A percentile compares a stretch with the other conserved stretches of the same genome.
These are phyloP conservation scores for Hemiscyllium ocellatum DNA, from an alignment of 2,113 vertebrate species.

Conservation along the genomic window DNA sequence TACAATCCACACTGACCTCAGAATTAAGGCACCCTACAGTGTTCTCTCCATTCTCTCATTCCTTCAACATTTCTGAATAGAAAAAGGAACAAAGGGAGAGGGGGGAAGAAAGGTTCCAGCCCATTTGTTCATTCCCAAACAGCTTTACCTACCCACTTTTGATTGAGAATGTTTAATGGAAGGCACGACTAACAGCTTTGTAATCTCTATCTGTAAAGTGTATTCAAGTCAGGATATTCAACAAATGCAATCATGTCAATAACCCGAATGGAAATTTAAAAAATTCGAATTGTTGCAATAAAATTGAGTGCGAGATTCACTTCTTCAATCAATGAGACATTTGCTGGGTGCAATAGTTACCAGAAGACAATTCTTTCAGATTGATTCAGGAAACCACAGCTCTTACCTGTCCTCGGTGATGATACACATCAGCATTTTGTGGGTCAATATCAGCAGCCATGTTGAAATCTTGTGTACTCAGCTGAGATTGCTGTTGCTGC, in stretches of 20 bases:
- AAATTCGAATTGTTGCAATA: neutral
- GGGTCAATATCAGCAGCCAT: conserved; percentile 86
- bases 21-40: neutral
- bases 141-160: neutral
- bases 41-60: neutral
- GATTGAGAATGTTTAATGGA: neutral
- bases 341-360: neutral
- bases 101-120: neutral
- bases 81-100: neutral
- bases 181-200: neutral
- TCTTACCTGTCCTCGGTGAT: conserved; percentile 87
- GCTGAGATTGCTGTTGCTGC: conserved; percentile 88
- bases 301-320: neutral
- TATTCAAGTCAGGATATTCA: neutral
- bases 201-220: neutral
- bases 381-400: neutral
- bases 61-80: neutral
- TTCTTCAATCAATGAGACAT: conserved; percentile 8
- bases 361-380: neutral
- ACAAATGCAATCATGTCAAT: neutral
- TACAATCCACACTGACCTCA: neutral
- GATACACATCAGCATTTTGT: conserved; percentile 93
- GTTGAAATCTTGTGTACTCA: conserved; percentile 93
- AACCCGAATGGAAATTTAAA: neutral
- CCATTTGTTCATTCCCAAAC: neutral